phyloP scores from a whole-genome alignment of 2,888 invertebrate species.

The Macrosoma leucophasiata region DNA sequence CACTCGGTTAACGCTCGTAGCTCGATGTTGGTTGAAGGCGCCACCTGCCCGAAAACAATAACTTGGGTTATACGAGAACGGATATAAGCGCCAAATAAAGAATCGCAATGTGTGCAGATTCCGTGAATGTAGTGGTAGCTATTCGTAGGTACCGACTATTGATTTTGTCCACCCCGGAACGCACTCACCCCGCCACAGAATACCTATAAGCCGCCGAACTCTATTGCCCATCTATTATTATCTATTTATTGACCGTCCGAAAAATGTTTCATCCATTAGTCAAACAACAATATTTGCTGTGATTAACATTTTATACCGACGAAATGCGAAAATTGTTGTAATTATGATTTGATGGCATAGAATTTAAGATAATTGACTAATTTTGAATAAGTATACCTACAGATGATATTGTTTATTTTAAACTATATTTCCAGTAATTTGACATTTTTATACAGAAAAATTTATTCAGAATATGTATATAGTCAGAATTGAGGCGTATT shows the following conservation, averaged over 20 bases:
- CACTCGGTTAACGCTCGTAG: too few relatives aligned
- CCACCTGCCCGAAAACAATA: constrained; percentile 55
- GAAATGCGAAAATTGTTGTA: too few relatives aligned
- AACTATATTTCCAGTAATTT: background rate
- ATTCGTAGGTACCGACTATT: constrained; percentile 66
- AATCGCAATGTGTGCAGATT: constrained; percentile 65
- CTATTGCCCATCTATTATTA: constrained; percentile 56
- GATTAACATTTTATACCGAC: too few relatives aligned
- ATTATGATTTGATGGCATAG: too few relatives aligned
- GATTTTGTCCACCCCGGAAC: constrained; percentile 73
- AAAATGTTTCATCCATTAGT: too few relatives aligned
- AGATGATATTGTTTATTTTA: too few relatives aligned
- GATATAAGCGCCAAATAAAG: constrained; percentile 59
- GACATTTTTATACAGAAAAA: background rate
- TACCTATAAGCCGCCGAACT: constrained; percentile 45
- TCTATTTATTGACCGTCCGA: constrained; percentile 50
- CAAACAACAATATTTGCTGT: too few relatives aligned
- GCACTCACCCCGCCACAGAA: constrained; percentile 33
- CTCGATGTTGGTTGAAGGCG: too few relatives aligned
- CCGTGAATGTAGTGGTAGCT: constrained; percentile 54
- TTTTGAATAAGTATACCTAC: too few relatives aligned
- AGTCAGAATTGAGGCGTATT: constrained; percentile 13
- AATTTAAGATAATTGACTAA: too few relatives aligned
- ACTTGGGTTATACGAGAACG: constrained; percentile 41
- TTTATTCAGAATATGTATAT: constrained; percentile 5